These are phyloP conservation scores for Coelopa frigida DNA, from an alignment of 1,140 invertebrate genomes.

Conservation along the genomic window DNA sequence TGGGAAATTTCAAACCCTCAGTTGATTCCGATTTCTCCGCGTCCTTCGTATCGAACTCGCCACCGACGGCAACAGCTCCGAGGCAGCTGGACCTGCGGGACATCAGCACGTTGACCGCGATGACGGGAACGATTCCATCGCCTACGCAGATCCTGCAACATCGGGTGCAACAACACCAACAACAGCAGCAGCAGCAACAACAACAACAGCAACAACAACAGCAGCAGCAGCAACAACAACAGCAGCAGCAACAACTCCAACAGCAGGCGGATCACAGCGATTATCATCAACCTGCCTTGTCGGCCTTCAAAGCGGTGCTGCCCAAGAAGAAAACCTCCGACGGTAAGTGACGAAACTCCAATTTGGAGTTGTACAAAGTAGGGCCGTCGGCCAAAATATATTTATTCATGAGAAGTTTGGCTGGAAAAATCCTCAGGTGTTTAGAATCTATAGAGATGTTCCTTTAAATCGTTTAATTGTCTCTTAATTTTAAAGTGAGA, in stretches of 20 bases:
- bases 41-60: slow-evolving; percentile 26
- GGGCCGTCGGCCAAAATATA: too few relatives aligned
- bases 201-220: slow-evolving; percentile 24
- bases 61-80: slow-evolving; percentile 18
- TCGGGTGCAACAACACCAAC: slow-evolving; percentile 29
- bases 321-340: slow-evolving; percentile 37
- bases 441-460: too few relatives aligned
- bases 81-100: slow-evolving; percentile 33
- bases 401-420: too few relatives aligned
- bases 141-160: slow-evolving; percentile 38
- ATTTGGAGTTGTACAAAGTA: too few relatives aligned
- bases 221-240: slow-evolving; percentile 6
- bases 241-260: slow-evolving; percentile 40
- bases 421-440: too few relatives aligned
- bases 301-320: slow-evolving; percentile 39
- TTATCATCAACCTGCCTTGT: too few relatives aligned
- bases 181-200: slow-evolving; percentile 22
- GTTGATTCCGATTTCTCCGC: slow-evolving; percentile 38
- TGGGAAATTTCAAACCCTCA: slow-evolving; percentile 40
- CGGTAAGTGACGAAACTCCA: slow-evolving; percentile 30
- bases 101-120: slow-evolving; percentile 32
- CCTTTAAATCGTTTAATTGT: too few relatives aligned
- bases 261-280: slow-evolving; percentile 11
- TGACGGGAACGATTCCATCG: slow-evolving; percentile 36
- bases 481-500: too few relatives aligned